phyloP scores from a whole-genome alignment of 2,113 vertebrate species.

The Cariama cristata region DNA sequence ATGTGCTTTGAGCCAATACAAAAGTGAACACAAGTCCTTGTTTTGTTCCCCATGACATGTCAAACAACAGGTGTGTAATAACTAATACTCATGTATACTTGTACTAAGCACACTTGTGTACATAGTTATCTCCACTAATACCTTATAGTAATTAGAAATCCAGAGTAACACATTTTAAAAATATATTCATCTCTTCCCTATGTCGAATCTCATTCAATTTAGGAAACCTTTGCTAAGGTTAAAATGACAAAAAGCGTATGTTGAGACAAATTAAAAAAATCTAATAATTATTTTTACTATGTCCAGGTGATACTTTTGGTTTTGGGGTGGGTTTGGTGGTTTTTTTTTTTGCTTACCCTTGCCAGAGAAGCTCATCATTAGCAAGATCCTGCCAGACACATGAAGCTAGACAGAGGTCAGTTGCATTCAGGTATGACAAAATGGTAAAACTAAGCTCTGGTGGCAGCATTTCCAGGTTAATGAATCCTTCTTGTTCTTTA shows the following conservation, averaged over 20 bases:
- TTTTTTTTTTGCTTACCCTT: constrained; percentile 85
- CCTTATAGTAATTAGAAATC: not conserved
- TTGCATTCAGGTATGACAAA: constrained; percentile 97
- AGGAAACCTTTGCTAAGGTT: not conserved
- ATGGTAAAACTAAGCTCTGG: constrained; percentile 97
- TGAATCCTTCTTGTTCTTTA: constrained; percentile 90
- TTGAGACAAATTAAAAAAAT: not conserved
- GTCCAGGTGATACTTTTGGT: not conserved
- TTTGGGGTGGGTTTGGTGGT: not conserved
- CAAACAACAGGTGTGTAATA: not conserved
- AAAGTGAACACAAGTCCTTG: not conserved
- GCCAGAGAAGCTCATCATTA: constrained; percentile 96
- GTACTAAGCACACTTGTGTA: not conserved
- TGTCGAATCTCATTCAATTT: not conserved
- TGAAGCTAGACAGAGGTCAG: constrained; percentile 95
- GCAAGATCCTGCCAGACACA: constrained; percentile 98
- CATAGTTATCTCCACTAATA: not conserved
- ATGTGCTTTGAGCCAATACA: not conserved
- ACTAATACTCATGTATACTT: not conserved
- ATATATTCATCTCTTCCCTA: not conserved
- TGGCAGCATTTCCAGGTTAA: constrained; percentile 96
- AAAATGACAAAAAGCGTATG: not conserved
- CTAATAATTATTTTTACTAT: not conserved
- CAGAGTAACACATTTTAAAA: not conserved
- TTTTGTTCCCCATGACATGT: not conserved